Evolutionary conservation across 2,888 invertebrate species (phyloP).

Genomic region (Coleophora flavipennella): DNA sequence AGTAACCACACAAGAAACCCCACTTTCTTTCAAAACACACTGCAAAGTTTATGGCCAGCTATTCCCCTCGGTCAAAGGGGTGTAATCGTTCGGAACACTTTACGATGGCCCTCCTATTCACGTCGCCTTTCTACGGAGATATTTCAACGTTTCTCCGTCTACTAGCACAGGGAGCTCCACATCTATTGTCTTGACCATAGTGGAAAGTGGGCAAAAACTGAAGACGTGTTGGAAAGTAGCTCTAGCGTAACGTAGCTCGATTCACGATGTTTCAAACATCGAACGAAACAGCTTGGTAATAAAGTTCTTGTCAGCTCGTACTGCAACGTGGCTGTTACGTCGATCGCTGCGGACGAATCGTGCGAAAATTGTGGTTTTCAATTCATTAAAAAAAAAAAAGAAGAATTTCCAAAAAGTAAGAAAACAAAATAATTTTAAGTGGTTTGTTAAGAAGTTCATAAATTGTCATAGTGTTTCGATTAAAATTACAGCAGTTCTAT

Average conservation of each 20-base stretch:
- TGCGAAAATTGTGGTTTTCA: too few species aligned
- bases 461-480: too few species aligned
- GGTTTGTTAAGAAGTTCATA: not conserved
- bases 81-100: conserved; percentile 51
- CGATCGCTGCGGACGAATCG: too few species aligned
- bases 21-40: conserved; percentile 5
- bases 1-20: not conserved
- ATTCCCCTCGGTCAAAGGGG: conserved; percentile 31
- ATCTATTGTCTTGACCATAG: not conserved
- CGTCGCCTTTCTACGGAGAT: conserved; percentile 18
- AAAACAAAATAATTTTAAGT: not conserved
- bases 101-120: conserved; percentile 37
- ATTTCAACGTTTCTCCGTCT: conserved; percentile 16
- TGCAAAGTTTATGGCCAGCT: conserved; percentile 13
- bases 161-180: not conserved
- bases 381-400: not conserved
- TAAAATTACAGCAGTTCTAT: too few species aligned
- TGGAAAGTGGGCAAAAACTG: not conserved
- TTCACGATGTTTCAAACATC: too few species aligned
- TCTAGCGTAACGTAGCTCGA: not conserved
- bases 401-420: not conserved
- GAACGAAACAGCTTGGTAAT: too few species aligned
- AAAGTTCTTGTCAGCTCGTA: too few species aligned
- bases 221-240: not conserved
- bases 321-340: too few species aligned